These are phyloP conservation scores for Pentamera pediparva DNA, from an alignment of 53 echinoderm and acorn worm species.

Conservation along the genomic window DNA sequence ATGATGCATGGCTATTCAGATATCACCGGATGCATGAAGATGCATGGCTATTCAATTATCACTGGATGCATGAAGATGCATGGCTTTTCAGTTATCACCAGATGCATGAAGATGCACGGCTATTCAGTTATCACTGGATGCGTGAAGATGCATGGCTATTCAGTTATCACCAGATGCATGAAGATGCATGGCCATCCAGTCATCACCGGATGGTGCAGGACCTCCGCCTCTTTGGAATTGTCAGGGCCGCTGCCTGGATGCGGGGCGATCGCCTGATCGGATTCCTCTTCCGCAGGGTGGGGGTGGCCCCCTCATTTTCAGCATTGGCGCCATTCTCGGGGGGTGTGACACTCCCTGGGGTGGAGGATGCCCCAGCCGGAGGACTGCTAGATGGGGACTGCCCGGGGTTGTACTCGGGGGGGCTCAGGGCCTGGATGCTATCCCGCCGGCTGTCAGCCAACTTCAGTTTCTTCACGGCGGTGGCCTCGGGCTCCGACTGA, in stretches of 20 bases:
- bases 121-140: no score
- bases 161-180: no score
- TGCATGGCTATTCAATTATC: no score
- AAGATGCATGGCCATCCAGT: no score
- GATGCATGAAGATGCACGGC: no score
- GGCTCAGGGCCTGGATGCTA: not conserved
- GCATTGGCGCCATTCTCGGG: not conserved
- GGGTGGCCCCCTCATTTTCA: not conserved
- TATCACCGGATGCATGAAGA: no score
- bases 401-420: not conserved
- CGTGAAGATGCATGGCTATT: no score
- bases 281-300: not conserved
- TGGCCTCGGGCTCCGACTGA: not conserved
- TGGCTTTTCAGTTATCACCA: no score
- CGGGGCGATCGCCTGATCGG: conserved; percentile 1
- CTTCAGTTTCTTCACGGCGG: conserved; percentile 6
- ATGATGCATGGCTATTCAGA: no score
- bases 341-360: not conserved
- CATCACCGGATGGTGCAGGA: conserved; percentile 17
- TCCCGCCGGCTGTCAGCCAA: not conserved
- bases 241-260: conserved; percentile 24
- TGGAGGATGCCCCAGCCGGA: not conserved
- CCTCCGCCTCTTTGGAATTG: conserved; percentile 18
- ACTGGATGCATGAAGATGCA: no score
- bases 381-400: not conserved